phyloP scores from a whole-genome alignment of 2,113 vertebrate species.

The Bucco capensis region DNA sequence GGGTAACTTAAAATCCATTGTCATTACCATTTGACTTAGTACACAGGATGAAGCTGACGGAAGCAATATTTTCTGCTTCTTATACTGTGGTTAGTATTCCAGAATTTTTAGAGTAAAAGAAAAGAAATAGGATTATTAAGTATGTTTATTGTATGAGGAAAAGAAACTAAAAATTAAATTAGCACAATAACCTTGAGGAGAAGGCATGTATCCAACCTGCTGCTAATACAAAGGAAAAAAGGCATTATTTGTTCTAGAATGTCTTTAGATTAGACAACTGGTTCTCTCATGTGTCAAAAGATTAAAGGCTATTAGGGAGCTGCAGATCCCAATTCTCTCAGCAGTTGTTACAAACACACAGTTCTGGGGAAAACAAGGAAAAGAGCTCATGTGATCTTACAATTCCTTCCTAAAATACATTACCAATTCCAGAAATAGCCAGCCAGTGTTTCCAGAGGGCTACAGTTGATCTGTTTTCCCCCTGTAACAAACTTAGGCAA shows the following conservation, averaged over 20 bases:
- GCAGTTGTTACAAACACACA: background rate
- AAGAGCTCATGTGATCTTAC: background rate
- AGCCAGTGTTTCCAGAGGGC: background rate
- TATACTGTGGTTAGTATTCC: background rate
- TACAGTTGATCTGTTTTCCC: background rate
- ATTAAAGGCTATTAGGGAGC: background rate
- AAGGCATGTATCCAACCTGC: background rate
- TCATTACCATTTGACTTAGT: background rate
- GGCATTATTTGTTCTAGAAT: background rate
- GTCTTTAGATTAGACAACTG: background rate
- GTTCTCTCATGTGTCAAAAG: background rate
- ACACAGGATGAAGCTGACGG: background rate
- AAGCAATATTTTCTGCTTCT: background rate
- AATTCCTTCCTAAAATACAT: background rate
- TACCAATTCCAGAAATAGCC: background rate
- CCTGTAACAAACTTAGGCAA: background rate
- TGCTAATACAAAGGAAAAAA: background rate
- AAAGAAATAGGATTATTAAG: background rate
- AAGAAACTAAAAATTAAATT: conserved; percentile 1
- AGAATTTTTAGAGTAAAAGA: background rate
- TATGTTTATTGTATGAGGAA: background rate
- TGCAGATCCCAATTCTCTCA: background rate
- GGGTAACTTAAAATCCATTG: background rate
- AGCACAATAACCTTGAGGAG: background rate
- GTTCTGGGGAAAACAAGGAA: background rate